Conservation (phyloP, 2,797 vertebrate species). For the Octomys mimax region DNA sequence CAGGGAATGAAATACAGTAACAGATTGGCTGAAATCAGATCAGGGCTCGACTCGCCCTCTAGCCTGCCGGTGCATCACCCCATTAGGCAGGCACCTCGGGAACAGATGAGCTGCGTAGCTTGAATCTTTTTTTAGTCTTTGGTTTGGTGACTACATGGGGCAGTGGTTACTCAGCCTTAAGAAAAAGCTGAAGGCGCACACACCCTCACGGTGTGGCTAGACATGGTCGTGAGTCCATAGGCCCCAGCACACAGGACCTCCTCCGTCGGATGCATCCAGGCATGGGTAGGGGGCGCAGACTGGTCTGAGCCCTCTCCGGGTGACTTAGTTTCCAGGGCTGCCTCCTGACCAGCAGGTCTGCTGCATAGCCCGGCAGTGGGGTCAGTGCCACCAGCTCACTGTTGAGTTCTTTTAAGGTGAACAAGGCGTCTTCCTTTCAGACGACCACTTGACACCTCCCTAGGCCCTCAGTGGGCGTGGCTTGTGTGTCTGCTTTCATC, state of each 20-base stretch:
- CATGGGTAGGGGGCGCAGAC: not conserved
- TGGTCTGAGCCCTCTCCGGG: rapidly evolving
- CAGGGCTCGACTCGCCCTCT: not conserved
- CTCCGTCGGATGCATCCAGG: not conserved
- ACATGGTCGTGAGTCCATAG: not conserved
- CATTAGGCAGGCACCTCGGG: slow-evolving; percentile 35
- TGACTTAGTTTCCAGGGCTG: not conserved
- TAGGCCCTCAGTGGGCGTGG: not conserved
- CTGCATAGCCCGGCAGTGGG: rapidly evolving
- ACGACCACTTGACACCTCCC: not conserved
- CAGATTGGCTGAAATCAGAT: slow-evolving; percentile 78
- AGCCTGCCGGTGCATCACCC: not conserved
- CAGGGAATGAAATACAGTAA: slow-evolving; percentile 72
- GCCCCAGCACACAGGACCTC: rapidly evolving
- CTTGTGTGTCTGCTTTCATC: not conserved
- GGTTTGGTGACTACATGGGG: slow-evolving; percentile 69
- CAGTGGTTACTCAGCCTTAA: slow-evolving; percentile 52
- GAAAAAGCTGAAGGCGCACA: not conserved
- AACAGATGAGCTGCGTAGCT: slow-evolving; percentile 50
- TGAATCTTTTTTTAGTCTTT: slow-evolving; percentile 69
- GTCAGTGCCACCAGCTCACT: not conserved
- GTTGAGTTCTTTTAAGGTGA: not conserved
- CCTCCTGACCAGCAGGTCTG: not conserved
- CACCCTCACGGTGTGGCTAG: not conserved
- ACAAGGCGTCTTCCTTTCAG: not conserved